Base-by-base conservation (phyloP, 2,797 vertebrate species). In the Sebastes aleutianus region DNA sequence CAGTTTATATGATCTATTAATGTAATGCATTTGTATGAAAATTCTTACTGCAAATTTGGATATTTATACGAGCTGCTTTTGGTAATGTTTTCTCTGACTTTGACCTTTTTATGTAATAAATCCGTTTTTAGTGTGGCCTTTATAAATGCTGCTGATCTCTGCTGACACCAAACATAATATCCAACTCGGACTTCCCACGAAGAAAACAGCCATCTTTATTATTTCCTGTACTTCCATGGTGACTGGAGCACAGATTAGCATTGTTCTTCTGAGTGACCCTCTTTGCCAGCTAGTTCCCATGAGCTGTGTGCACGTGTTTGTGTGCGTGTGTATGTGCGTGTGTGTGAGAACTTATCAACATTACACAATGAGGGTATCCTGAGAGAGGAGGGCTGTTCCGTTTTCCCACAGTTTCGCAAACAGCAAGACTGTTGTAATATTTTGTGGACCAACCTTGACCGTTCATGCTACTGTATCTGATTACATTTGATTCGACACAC, bases 261-360 rank as follows among this genome's bases (percentile, higher is more conserved):
- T 95, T 95, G 93, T 95, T 94, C 83, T 89, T 63, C 67, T 74
- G 58, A 90, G 91, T 78, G 91, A 92, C 82, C 87, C 79, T 76
- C 70, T 71, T 68, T 87, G 87, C 78, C 85, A 87, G 66, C 70
- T 58, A 50, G 91, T 95, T 96, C 94, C 91, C 94, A 95, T 90
- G 88, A 86, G 78, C 54, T 83, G 8, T 75, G 78, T 89, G 82
- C 80, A 70, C 43, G 74, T 85, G 50, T 81, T 62, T 63, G 61
- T 47, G 58, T 79, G 59, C n/a, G 65, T 74, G 66, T 66, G 72
- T 81, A 64, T 64, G 76, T 70, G 65, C 85, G 76, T 76, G 84
- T 63, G 76, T 74, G 57, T 74, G 71, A 47, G 43, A 43, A 39
- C 71, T 32, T 83, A 85, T 88, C 79, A 77, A 53, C 80, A 78